Conservation (phyloP, 2,797 vertebrate species). For the Tiaroga cobitis region DNA sequence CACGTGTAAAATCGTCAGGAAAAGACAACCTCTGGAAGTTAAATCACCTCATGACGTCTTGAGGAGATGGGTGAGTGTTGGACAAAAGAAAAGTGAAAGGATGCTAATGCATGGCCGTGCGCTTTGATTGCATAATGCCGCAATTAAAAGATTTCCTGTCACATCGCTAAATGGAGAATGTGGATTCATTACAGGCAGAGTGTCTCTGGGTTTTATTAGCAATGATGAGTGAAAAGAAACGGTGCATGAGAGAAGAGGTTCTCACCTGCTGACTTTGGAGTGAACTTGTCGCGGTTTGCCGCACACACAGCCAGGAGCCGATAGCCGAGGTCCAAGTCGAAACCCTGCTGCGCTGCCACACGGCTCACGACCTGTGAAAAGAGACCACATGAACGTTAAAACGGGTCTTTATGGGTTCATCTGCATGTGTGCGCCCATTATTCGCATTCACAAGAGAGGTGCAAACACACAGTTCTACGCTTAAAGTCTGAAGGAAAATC, state of each 20-base stretch:
- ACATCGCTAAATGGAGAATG: constrained; percentile 40
- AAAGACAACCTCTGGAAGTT: constrained; percentile 48
- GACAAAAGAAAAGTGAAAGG: constrained; percentile 42
- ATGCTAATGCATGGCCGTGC: constrained; percentile 53
- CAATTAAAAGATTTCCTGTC: constrained; percentile 48
- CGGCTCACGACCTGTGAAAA: constrained; percentile 91
- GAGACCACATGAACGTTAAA: constrained; percentile 45
- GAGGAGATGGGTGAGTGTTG: constrained; percentile 43
- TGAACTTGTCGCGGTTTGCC: constrained; percentile 98
- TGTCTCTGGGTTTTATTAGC: neutral
- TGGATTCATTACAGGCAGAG: constrained; percentile 42
- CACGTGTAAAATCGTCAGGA: constrained; percentile 29
- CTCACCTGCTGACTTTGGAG: constrained; percentile 98
- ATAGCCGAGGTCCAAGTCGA: constrained; percentile 97
- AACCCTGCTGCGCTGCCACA: constrained; percentile 96
- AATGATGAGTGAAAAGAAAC: constrained; percentile 32
- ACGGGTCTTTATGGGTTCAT: constrained; percentile 7
- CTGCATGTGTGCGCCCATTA: constrained; percentile 32
- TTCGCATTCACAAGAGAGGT: constrained; percentile 34
- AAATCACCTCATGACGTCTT: constrained; percentile 32
- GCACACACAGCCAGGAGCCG: constrained; percentile 96
- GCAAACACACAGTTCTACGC: neutral
- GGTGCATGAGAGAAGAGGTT: constrained; percentile 59
- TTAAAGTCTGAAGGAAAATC: constrained; percentile 32
- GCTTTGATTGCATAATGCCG: constrained; percentile 27